Evolutionary conservation across 2,888 invertebrate genomes (phyloP), one percentile per base, ranked within the genome.

Genomic region (Amblyjoppa proteus): DNA sequence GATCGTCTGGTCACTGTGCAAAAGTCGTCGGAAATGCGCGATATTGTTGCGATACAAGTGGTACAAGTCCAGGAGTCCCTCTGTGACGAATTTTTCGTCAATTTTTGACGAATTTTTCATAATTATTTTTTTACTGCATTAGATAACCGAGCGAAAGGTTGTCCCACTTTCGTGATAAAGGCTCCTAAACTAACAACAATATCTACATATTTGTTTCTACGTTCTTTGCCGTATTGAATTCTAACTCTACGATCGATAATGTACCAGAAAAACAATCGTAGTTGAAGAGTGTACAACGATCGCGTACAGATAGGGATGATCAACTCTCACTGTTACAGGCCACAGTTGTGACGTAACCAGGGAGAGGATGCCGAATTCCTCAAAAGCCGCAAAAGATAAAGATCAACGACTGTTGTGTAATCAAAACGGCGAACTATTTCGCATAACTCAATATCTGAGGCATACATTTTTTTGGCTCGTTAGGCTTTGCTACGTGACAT

Each of bases 311-410:
- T 41, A 68, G n/a, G 68, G 45, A 41, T 20, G 68, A 53, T 76
- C 51, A 38, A 70, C 68, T 20, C 51, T 49, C 49, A 75, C n/a
- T 51, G 51, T 51, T 51, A 51, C 3, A n/a, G 51, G 51, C n/a
- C n/a, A 13, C 51, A n/a, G 34, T 34, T 34, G 34, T 34, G 34
- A 34, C 34, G n/a, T n/a, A 13, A 51, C 3, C 1, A n/a, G 16
- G n/a, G 1, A 0, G 16, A n/a, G 13, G 4, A 5, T n/a, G n/a
- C 3, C 16, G 51, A 51, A 5, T 34, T 34, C 16, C 4, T 6
- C 20, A 53, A 53, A 7, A 51, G 53, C 53, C 20, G 53, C n/a
- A 53, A 53, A 53, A 53, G 20, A 20, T n/a, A 4, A 20, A 20
- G 20, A 53, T 20, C 20, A 0, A 34, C 0, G 6, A 34, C 34